These are phyloP conservation scores for Clepsis dumicolana DNA, from an alignment of 2,888 invertebrate species.

Conservation along the genomic window DNA sequence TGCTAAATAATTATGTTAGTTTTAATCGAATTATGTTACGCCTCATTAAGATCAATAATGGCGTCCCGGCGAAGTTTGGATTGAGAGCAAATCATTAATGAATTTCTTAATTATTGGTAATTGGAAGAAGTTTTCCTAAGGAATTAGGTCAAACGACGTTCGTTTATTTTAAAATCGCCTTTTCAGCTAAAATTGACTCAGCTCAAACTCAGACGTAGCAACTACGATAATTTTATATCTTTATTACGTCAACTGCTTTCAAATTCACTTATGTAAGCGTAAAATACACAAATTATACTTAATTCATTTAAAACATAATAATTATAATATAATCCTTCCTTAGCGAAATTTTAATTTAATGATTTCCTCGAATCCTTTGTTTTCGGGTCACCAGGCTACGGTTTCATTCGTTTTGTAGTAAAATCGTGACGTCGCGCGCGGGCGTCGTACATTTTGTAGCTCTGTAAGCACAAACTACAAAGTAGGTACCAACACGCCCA, in stretches of 20 bases:
- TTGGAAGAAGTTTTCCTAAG: background rate
- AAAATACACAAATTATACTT: too few relatives aligned
- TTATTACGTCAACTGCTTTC: background rate
- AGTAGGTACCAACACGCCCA: slow-evolving; percentile 17
- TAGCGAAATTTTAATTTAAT: background rate
- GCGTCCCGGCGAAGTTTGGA: slow-evolving; percentile 7
- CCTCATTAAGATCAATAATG: slow-evolving; percentile 17
- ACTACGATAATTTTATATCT: background rate
- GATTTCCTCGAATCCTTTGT: background rate
- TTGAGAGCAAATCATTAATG: slow-evolving; percentile 19
- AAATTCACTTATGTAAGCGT: background rate
- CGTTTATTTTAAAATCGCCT: background rate
- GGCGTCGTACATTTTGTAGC: background rate
- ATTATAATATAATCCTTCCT: too few relatives aligned
- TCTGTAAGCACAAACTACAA: background rate
- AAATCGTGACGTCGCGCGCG: background rate
- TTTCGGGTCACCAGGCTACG: background rate
- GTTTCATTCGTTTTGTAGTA: background rate
- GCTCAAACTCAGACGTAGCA: background rate
- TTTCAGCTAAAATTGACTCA: background rate
- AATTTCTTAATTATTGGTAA: slow-evolving; percentile 14
- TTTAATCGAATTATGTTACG: slow-evolving; percentile 15
- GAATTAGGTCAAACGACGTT: slow-evolving; percentile 1
- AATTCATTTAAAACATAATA: too few relatives aligned
- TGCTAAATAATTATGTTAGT: background rate